Conservation (phyloP, 2,888 invertebrate species). For the Idaea straminata region DNA sequence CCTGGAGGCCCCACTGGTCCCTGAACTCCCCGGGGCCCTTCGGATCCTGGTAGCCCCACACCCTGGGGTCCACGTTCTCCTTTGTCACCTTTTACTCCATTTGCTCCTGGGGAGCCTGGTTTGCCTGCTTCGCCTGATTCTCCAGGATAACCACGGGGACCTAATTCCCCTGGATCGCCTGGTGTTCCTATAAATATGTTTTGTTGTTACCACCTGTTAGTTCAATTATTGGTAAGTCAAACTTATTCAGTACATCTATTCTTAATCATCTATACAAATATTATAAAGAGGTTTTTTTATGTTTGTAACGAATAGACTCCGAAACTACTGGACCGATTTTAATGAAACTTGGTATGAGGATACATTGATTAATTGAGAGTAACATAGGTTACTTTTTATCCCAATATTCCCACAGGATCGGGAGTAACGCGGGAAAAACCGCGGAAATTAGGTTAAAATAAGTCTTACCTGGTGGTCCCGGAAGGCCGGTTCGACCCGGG, state of each 20-base stretch:
- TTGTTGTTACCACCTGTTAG: neutral
- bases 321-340: no score
- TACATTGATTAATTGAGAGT: no score
- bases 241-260: no score
- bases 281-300: no score
- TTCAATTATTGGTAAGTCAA: neutral
- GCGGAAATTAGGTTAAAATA: neutral
- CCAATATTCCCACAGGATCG: no score
- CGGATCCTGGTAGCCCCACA: constrained; percentile 85
- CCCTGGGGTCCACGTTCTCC: constrained; percentile 88
- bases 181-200: constrained; percentile 73
- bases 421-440: no score
- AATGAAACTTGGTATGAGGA: no score
- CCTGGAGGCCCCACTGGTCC: constrained; percentile 84
- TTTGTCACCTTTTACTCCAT: constrained; percentile 85
- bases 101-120: constrained; percentile 81
- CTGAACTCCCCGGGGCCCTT: constrained; percentile 84
- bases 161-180: constrained; percentile 84
- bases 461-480: constrained; percentile 84
- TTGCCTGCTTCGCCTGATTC: constrained; percentile 85
- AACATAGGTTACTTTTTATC: no score
- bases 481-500: constrained; percentile 84
- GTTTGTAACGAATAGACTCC: no score
- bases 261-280: no score
- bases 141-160: constrained; percentile 85